Evolutionary conservation across 2,797 vertebrate species (phyloP).

Genomic region (Anguilla obscura): DNA sequence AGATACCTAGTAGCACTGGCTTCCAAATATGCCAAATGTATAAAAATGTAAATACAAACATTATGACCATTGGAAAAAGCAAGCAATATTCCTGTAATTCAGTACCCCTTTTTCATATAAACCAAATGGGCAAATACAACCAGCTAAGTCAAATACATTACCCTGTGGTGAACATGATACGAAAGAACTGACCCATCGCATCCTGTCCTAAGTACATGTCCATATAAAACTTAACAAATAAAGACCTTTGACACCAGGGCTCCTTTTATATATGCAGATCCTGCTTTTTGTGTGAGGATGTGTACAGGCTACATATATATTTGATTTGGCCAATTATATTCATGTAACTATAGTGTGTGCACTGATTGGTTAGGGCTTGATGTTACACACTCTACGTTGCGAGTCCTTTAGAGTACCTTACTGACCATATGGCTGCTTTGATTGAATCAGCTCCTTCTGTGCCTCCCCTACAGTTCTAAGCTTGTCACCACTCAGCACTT

Average conservation of each 20-base stretch:
- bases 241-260: background rate
- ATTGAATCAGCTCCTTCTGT: conserved; percentile 48
- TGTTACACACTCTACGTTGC: background rate
- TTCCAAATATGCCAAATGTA: background rate
- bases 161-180: background rate
- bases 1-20: background rate
- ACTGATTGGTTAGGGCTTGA: background rate
- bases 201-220: background rate
- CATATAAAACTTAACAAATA: background rate
- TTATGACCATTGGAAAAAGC: background rate
- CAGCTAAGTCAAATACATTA: conserved; percentile 2
- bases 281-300: background rate
- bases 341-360: background rate
- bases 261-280: background rate
- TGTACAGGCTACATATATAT: too few relatives aligned
- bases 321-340: background rate
- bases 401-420: background rate
- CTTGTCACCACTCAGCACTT: conserved; percentile 24
- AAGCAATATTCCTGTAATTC: background rate
- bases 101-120: conserved; percentile 40
- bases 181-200: background rate
- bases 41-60: background rate
- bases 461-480: conserved; percentile 36
- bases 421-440: conserved; percentile 35
- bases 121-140: conserved; percentile 41